Conservation (phyloP, 1,140 invertebrate genomes). For the Platorchestia sp. region DNA sequence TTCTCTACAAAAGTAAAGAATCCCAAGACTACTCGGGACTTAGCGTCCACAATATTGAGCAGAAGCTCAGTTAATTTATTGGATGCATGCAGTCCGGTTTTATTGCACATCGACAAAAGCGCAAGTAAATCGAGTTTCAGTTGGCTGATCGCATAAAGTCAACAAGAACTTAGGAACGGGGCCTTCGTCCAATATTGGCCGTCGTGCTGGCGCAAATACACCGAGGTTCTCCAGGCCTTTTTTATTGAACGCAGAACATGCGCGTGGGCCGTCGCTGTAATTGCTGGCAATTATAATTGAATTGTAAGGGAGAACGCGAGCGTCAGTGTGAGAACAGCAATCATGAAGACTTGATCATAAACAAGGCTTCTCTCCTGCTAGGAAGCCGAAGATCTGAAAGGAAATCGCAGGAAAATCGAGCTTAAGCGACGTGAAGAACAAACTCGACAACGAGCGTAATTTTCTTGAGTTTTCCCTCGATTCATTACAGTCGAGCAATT, state of each 20-base stretch:
- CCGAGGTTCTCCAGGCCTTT: background rate
- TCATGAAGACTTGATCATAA: background rate
- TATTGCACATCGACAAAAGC: constrained; percentile 6
- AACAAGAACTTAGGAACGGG: background rate
- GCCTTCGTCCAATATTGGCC: constrained; percentile 1
- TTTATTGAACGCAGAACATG: background rate
- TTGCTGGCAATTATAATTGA: background rate
- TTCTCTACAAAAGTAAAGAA: background rate
- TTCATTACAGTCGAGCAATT: background rate
- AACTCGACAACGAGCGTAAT: background rate
- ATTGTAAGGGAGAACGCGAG: background rate
- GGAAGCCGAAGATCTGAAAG: background rate
- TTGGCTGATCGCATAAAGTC: constrained; percentile 28
- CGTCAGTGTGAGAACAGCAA: background rate
- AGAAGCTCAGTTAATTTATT: background rate
- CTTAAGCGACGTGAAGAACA: background rate
- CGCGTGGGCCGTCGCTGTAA: background rate
- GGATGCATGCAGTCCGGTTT: background rate
- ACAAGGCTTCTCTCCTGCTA: too few species aligned
- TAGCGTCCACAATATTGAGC: background rate
- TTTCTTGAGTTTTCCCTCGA: background rate
- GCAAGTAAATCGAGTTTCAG: background rate
- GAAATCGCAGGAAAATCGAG: background rate
- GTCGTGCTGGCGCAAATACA: background rate
- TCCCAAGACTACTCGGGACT: background rate